Evolutionary conservation across 2,888 invertebrate genomes (phyloP), one percentile per base, ranked within the genome.

Genomic region (Escarpia spicata): DNA sequence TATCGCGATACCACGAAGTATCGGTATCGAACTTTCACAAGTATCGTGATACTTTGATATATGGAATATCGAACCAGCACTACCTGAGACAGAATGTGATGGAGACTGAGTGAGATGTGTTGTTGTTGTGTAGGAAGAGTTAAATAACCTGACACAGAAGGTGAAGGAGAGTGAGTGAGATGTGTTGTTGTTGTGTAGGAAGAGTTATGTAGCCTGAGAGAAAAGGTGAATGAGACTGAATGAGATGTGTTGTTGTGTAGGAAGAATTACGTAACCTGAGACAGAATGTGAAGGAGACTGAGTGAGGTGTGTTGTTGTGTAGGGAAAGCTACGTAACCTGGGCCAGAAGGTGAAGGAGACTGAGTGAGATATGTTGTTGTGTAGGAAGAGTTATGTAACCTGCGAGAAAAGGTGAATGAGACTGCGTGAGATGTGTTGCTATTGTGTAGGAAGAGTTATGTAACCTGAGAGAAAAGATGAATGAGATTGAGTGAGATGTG

Each of bases 141-240:
- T 96, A 6, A 94, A 95, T 6, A 93, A 94, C 37, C 94, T 96
- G 93, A 93, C 95, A 91, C 95, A 95, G 93, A 95, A 95, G 93
- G 92, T 96, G 93, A 96, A 96, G 93, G 96, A 96, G 94, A 52
- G 15, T 9, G 12, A 52, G 52, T 15, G 8, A 52, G 52, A 9
- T 52, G 6, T 52, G 52, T 52, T 52, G 52, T 52, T 52, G 8
- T 12, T 2, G 12, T 12, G 52, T 9, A 9, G 15, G 52, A 15
- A 12, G 52, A 12, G 52, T 52, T 52, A 26, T 26, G 6, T 3
- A 75, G 6, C n/a, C 12, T 52, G 10, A 52, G 12, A 52, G 10
- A 52, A 52, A 52, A 52, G 52, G 52, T 9, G 12, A 9, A 12
- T 52, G 52, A 12, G 1, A 9, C 37, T 37, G 37, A 75, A 6